phyloP scores from a whole-genome alignment of 2,888 invertebrate genomes.

The Macrosiphum euphorbiae region DNA sequence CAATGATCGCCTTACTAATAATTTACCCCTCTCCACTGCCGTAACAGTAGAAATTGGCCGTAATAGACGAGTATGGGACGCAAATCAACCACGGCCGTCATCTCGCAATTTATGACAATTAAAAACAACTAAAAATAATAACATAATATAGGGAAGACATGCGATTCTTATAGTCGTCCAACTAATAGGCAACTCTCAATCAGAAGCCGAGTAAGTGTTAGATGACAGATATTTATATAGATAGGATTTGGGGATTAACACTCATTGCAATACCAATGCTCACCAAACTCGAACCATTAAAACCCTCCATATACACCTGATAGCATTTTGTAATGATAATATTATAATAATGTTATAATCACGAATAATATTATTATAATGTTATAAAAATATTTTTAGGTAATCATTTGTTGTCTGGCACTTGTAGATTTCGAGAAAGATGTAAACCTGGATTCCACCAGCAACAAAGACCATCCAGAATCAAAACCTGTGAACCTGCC shows the following conservation, averaged over 20 bases:
- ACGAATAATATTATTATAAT: too few species aligned
- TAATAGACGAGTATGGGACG: not conserved
- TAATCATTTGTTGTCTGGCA: too few species aligned
- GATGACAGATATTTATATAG: not conserved
- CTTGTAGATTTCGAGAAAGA: not conserved
- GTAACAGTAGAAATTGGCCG: not conserved
- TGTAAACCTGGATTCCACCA: not conserved
- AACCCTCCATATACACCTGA: not conserved
- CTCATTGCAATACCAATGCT: not conserved
- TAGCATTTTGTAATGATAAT: too few species aligned
- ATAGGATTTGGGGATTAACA: not conserved
- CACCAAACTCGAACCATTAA: too few species aligned
- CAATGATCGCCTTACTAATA: not conserved
- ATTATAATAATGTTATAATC: too few species aligned
- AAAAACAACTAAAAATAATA: not conserved
- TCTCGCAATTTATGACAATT: not conserved
- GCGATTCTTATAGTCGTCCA: not conserved
- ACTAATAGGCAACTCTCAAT: not conserved
- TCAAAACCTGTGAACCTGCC: not conserved
- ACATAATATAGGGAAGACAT: not conserved
- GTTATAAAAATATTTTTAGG: too few species aligned
- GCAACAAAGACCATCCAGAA: not conserved
- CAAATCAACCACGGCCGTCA: not conserved
- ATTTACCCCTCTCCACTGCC: not conserved
- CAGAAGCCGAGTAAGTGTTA: not conserved